Base-by-base conservation (phyloP, 2,888 invertebrate genomes). In the Phymatocera aterrima region DNA sequence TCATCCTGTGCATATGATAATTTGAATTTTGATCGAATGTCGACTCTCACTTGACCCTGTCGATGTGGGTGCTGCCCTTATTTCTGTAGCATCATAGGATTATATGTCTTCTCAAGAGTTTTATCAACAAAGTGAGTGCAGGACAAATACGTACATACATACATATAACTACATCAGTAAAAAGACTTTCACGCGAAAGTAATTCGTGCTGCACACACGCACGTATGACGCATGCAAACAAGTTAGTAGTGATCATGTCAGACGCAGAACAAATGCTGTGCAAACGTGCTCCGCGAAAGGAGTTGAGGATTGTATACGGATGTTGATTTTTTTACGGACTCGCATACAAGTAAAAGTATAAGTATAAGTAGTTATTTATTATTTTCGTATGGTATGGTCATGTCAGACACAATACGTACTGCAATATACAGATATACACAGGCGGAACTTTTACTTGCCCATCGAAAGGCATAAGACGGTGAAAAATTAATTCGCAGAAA, bases 111-210 rank as follows among this genome's bases (percentile, higher is more conserved):
- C 37, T 37, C 40, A 24, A 37, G 37, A 8, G 34, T 6, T 12
- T n/a, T 37, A 34, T 37, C 21, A 57, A 37, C 37, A 64, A 64
- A 64, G 68, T 40, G 28, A 43, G 46, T 46, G 46, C 24, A 54
- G 4, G 21, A n/a, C 37, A 15, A 12, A 6, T 3, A n/a, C 46
- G 21, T 2, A 43, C 12, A 5, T 18, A 54, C 34, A 64, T 68
- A 34, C 18, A 34, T 21, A n/a, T 40, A n/a, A 40, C 18, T 31
- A 68, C 68, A 68, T 68, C 40, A 31, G 46, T 68, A 80, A 80
- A 79, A 82, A 80, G 78, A 82, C 81, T 83, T 83, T 83, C 83
- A 81, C 82, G 79, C 54, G 80, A 81, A 82, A 82, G 81, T 81
- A 81, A n/a, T n/a, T n/a, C 79, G 65, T 37, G 18, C 51, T n/a